Conservation (phyloP, 1,140 invertebrate species). For the Rhagoletis zephyria region DNA sequence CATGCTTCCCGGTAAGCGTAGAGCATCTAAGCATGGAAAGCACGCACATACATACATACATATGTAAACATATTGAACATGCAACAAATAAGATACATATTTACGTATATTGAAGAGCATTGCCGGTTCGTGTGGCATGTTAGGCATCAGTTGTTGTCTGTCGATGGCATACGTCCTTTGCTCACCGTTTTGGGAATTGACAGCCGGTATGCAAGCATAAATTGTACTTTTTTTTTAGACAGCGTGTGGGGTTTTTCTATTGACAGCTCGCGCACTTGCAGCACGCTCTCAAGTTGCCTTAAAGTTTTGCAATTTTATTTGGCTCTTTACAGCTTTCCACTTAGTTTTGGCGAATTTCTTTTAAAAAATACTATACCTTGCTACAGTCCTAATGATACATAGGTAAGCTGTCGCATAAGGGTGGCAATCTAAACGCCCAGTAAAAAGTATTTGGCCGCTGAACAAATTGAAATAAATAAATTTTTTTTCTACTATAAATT, state of each 20-base stretch:
- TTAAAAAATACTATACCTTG: no score
- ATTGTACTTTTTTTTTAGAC: neutral
- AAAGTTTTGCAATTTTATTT: conserved; percentile 13
- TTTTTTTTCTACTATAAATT: neutral
- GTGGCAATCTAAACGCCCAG: neutral
- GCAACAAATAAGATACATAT: neutral
- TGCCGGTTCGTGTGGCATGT: neutral
- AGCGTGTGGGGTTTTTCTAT: neutral
- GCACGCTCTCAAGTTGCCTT: neutral
- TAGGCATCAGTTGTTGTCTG: conserved; percentile 38
- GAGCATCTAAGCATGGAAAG: neutral
- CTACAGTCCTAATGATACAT: neutral
- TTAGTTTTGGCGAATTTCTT: neutral
- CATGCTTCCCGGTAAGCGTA: neutral
- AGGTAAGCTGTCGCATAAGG: neutral
- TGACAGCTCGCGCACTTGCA: conserved; percentile 3
- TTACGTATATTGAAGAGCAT: neutral
- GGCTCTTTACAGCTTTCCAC: neutral
- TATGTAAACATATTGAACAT: neutral
- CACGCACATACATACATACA: neutral
- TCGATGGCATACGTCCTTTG: conserved; percentile 24
- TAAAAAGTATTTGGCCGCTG: neutral
- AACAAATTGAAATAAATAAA: conserved; percentile 11
- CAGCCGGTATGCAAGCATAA: neutral
- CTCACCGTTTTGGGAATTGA: conserved; percentile 24